A percentile compares a stretch with the other conserved stretches of the same genome.
Evolutionary conservation across 2,797 vertebrate genomes (phyloP).

Genomic region (Ctenopoma multispine): DNA sequence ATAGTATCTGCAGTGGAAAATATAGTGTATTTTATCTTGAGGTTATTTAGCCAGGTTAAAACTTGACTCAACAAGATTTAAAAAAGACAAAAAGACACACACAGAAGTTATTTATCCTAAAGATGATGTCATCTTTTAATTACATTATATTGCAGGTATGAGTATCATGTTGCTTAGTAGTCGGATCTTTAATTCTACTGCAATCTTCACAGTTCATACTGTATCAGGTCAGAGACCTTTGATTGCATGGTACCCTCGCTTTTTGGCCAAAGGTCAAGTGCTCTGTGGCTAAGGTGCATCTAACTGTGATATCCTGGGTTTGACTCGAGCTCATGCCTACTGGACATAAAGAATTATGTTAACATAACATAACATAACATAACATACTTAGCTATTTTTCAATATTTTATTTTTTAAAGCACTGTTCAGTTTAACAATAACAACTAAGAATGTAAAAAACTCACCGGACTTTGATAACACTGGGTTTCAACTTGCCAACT

Average conservation of each 20-base stretch:
- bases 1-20: background rate
- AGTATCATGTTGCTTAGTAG: background rate
- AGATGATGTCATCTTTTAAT: background rate
- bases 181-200: background rate
- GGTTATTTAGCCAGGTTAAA: background rate
- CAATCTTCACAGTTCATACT: background rate
- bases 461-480: background rate
- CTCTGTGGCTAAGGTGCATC: background rate
- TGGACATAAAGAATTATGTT: background rate
- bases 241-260: background rate
- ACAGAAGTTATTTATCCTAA: background rate
- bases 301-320: background rate
- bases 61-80: background rate
- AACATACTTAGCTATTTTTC: no score
- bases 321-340: background rate
- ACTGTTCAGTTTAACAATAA: background rate
- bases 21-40: no score
- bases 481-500: no score
- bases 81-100: background rate
- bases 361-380: no score
- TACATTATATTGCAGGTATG: background rate
- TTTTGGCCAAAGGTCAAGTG: background rate
- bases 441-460: background rate
- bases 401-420: no score
- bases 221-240: background rate